Evolutionary conservation across 2,113 vertebrate genomes (phyloP).

Genomic region (Atlantisia rogersi): DNA sequence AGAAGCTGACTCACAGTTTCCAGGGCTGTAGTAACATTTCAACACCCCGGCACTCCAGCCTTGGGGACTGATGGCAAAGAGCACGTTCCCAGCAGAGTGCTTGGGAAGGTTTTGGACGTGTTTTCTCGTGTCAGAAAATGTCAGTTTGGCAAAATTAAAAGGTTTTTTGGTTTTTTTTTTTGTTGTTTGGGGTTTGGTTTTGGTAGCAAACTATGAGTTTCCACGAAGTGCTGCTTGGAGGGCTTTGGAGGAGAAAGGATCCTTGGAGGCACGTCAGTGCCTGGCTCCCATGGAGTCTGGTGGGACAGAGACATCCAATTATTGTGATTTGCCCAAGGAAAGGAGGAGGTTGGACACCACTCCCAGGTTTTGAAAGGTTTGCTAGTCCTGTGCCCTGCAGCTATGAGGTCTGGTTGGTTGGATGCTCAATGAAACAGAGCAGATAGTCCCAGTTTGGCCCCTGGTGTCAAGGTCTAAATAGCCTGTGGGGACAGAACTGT

Average conservation of each 20-base stretch:
- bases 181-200: not conserved
- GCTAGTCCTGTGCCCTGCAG: not conserved
- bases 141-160: not conserved
- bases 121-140: constrained; percentile 36
- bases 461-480: not conserved
- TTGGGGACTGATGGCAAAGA: constrained; percentile 60
- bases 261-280: not conserved
- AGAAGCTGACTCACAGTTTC: constrained; percentile 68
- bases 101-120: constrained; percentile 3
- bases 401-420: not conserved
- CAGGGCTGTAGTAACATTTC: constrained; percentile 61
- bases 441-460: not conserved
- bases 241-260: not conserved
- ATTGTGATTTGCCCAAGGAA: not conserved
- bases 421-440: not conserved
- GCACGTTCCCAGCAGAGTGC: constrained; percentile 53
- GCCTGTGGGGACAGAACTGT: not conserved
- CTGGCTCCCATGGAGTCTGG: not conserved
- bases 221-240: not conserved
- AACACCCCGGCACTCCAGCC: constrained; percentile 50
- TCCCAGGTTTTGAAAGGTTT: not conserved
- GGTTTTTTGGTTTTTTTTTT: not conserved
- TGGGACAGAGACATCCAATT: not conserved
- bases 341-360: not conserved
- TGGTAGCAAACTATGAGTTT: not conserved